Evolutionary conservation across 2,113 vertebrate genomes (phyloP).

Genomic region (Chionodraco myersi): DNA sequence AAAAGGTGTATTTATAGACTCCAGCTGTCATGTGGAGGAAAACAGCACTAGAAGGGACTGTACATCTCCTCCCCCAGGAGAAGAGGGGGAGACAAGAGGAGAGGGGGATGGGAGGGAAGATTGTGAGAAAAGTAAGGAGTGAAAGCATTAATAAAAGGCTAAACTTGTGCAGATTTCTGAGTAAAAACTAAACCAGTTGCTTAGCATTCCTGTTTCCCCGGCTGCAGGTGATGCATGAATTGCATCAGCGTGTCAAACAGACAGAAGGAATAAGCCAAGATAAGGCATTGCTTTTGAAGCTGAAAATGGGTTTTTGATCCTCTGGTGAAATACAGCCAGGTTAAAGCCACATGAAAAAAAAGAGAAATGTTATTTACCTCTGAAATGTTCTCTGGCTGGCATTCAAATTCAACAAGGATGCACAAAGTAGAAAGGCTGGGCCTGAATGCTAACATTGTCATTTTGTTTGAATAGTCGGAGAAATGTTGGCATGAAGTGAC

Average conservation of each 20-base stretch:
- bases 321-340: slow-evolving; percentile 58
- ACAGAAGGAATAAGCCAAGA: slow-evolving; percentile 34
- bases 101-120: background rate
- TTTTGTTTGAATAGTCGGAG: slow-evolving; percentile 78
- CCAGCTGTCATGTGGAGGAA: slow-evolving; percentile 60
- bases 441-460: slow-evolving; percentile 65
- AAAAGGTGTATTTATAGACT: slow-evolving; percentile 64
- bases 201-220: slow-evolving; percentile 27
- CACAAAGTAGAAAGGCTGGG: slow-evolving; percentile 36
- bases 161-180: background rate
- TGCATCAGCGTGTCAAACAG: slow-evolving; percentile 45
- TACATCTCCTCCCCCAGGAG: slow-evolving; percentile 37
- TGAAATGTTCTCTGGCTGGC: slow-evolving; percentile 61
- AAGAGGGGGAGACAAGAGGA: background rate
- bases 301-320: slow-evolving; percentile 48
- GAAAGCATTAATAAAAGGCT: background rate
- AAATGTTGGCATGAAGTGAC: slow-evolving; percentile 75
- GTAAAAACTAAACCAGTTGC: slow-evolving; percentile 12
- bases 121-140: background rate
- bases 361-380: slow-evolving; percentile 57
- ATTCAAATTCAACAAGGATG: slow-evolving; percentile 60
- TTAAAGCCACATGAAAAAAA: slow-evolving; percentile 44
- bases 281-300: slow-evolving; percentile 43
- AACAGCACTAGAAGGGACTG: slow-evolving; percentile 43
- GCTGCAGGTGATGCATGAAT: slow-evolving; percentile 39